Conservation (phyloP, 2,888 invertebrate genomes). For the Epirrhoe alternata region DNA sequence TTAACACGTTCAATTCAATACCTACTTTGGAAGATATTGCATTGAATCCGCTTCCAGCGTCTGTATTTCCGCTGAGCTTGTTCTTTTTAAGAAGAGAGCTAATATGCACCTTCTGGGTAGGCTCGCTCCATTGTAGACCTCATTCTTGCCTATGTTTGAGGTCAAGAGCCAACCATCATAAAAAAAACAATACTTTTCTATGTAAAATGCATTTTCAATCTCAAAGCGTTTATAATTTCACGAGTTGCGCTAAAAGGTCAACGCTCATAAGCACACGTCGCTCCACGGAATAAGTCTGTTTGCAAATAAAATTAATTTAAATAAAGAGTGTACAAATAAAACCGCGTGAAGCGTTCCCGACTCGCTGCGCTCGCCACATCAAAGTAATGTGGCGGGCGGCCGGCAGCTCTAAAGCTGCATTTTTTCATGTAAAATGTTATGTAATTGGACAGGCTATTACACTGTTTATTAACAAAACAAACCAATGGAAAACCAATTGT, state of each 20-base stretch:
- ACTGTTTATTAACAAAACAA: neutral
- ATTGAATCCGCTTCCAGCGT: too few species aligned
- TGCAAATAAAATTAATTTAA: slow-evolving; percentile 23
- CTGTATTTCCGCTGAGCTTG: too few species aligned
- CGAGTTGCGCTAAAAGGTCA: neutral
- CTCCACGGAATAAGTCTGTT: neutral
- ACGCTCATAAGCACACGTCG: slow-evolving; percentile 9
- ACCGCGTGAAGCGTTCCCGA: slow-evolving; percentile 17
- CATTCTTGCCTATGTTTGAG: too few species aligned
- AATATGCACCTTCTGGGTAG: too few species aligned
- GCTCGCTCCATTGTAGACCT: too few species aligned
- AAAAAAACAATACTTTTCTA: too few species aligned
- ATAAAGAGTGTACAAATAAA: slow-evolving; percentile 21
- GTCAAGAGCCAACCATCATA: too few species aligned
- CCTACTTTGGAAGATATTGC: too few species aligned
- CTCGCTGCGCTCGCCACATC: slow-evolving; percentile 28
- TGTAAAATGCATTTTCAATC: neutral
- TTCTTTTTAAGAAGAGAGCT: too few species aligned
- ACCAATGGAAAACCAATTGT: too few species aligned
- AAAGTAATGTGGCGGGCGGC: slow-evolving; percentile 25
- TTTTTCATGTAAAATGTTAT: slow-evolving; percentile 8
- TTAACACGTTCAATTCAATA: too few species aligned
- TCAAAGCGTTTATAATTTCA: neutral
- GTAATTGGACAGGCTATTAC: slow-evolving; percentile 7
- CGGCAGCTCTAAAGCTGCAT: slow-evolving; percentile 8